phyloP scores from a whole-genome alignment of 1,140 invertebrate genomes.

The Paramacrobiotus metropolitanus region DNA sequence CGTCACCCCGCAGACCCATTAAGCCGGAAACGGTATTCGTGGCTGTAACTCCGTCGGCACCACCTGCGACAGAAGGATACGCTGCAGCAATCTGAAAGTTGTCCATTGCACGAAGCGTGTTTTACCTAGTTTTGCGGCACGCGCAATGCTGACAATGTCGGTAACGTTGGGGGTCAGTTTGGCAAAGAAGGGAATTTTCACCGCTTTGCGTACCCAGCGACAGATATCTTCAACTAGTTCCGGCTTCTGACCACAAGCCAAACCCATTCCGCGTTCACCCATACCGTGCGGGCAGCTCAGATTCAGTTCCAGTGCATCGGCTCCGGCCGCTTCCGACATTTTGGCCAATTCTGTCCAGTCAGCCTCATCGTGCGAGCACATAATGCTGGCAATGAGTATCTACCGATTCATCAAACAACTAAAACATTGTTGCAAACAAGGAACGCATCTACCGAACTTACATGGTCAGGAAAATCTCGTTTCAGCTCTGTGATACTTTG shows the following conservation, averaged over 20 bases:
- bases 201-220: conserved; percentile 53
- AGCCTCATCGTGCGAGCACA: conserved; percentile 62
- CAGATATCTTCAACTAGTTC: conserved; percentile 67
- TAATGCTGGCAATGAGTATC: conserved; percentile 87
- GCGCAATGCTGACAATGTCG: conserved; percentile 62
- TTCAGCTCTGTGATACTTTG: conserved; percentile 67
- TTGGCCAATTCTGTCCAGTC: conserved; percentile 68
- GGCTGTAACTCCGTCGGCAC: conserved; percentile 76
- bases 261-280: conserved; percentile 88
- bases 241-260: conserved; percentile 79
- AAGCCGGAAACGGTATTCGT: conserved; percentile 76
- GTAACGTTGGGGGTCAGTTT: conserved; percentile 96
- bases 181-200: conserved; percentile 88
- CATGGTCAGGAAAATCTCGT: conserved; percentile 62
- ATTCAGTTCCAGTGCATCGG: conserved; percentile 86
- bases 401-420: conserved; percentile 19
- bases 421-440: not conserved
- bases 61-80: too few relatives aligned
- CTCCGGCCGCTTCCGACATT: conserved; percentile 51
- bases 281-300: conserved; percentile 94
- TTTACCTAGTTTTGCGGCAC: conserved; percentile 60
- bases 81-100: too few relatives aligned
- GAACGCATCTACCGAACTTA: conserved; percentile 19
- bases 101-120: conserved; percentile 7
- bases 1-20: conserved; percentile 59